Conservation (phyloP, 2,797 vertebrate genomes). For the Pyrocephalus nanus region DNA sequence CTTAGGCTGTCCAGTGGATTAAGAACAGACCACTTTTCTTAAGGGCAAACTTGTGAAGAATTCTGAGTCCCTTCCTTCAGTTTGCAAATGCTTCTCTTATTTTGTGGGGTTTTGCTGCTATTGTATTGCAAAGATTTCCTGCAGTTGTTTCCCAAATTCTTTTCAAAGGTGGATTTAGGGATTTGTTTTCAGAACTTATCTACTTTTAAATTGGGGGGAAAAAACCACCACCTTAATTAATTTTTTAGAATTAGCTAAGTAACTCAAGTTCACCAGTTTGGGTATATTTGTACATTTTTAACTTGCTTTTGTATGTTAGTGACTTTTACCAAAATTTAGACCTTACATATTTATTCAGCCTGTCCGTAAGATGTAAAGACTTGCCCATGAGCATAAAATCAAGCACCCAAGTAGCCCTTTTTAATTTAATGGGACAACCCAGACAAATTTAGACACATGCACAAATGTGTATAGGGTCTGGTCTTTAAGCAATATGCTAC, state of each 20-base stretch:
- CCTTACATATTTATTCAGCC: background rate
- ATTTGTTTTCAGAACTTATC: background rate
- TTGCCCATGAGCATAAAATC: background rate
- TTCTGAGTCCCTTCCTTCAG: background rate
- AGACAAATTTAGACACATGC: background rate
- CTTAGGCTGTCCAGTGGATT: background rate
- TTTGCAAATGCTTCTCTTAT: background rate
- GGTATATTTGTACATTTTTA: background rate
- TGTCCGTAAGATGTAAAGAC: background rate
- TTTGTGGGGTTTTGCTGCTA: background rate
- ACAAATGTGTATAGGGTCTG: background rate
- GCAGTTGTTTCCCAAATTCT: background rate
- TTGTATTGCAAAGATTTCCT: background rate
- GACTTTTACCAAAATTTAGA: background rate
- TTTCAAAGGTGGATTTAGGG: background rate
- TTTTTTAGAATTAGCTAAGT: background rate
- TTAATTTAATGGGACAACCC: background rate
- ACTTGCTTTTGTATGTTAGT: background rate
- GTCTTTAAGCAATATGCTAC: background rate
- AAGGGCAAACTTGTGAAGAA: background rate
- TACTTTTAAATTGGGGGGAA: background rate
- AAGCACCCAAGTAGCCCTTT: background rate
- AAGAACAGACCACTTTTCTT: background rate
- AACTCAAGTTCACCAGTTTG: background rate
- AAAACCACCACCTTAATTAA: background rate